phyloP scores from a whole-genome alignment of 2,888 invertebrate genomes.

The Unio delphinus region DNA sequence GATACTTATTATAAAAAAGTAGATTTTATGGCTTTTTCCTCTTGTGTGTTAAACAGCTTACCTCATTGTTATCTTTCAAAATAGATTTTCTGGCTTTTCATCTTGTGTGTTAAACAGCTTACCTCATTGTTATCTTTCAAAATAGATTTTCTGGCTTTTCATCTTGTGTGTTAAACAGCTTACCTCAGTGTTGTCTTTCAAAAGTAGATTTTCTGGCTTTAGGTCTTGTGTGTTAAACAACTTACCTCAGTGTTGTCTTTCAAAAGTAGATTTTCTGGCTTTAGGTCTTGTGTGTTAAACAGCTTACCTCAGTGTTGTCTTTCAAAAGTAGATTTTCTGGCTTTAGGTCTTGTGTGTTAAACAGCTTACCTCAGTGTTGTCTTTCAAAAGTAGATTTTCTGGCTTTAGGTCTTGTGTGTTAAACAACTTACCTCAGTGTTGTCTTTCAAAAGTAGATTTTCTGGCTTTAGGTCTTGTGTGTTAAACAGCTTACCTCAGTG shows the following conservation, averaged over 20 bases:
- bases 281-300: too few relatives aligned
- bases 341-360: slow-evolving; percentile 58
- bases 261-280: slow-evolving; percentile 66
- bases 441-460: slow-evolving; percentile 63
- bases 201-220: too few relatives aligned
- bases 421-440: slow-evolving; percentile 49
- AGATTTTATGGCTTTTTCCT: too few relatives aligned
- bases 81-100: too few relatives aligned
- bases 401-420: too few relatives aligned
- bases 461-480: slow-evolving; percentile 68
- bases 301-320: slow-evolving; percentile 58
- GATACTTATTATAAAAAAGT: too few relatives aligned
- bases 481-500: slow-evolving; percentile 57
- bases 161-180: slow-evolving; percentile 42
- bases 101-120: slow-evolving; percentile 1
- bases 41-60: not conserved
- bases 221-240: not conserved
- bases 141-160: slow-evolving; percentile 67
- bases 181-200: too few relatives aligned
- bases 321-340: slow-evolving; percentile 65
- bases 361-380: too few relatives aligned
- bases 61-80: not conserved
- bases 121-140: slow-evolving; percentile 61
- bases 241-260: slow-evolving; percentile 59
- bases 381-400: too few relatives aligned